Conservation (phyloP, 2,113 vertebrate species). For the Neogobius melanostomus region DNA sequence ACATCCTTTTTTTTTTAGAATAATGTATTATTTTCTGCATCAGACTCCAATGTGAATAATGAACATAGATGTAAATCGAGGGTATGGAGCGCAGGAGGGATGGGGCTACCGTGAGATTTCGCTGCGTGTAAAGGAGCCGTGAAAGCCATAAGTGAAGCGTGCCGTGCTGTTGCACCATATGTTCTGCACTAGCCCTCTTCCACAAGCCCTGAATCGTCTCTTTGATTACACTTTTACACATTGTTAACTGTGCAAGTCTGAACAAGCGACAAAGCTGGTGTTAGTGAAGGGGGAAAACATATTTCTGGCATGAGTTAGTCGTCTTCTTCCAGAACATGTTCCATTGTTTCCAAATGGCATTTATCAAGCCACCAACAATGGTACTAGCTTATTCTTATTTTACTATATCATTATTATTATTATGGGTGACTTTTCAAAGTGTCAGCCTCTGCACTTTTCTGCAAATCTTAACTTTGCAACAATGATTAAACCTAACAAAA, state of each 20-base stretch:
- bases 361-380: neutral
- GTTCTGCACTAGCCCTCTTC: slow-evolving; percentile 62
- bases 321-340: neutral
- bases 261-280: slow-evolving; percentile 4
- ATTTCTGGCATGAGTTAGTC: neutral
- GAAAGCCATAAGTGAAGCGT: slow-evolving; percentile 33
- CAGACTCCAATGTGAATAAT: too few species aligned
- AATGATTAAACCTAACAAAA: too few species aligned
- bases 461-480: too few species aligned
- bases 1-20: too few species aligned
- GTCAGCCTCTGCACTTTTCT: too few species aligned
- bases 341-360: neutral
- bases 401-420: neutral
- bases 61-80: too few species aligned
- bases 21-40: too few species aligned
- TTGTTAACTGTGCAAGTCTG: slow-evolving; percentile 47
- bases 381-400: neutral
- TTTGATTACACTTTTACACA: slow-evolving; percentile 66
- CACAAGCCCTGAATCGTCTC: slow-evolving; percentile 53
- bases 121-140: slow-evolving; percentile 19
- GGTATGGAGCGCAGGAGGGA: slow-evolving; percentile 32
- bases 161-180: slow-evolving; percentile 64
- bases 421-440: too few species aligned
- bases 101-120: slow-evolving; percentile 26
- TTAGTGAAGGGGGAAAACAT: neutral